Percentiles rank a stretch among this genome's conserved stretches.
Conservation (phyloP, 2,888 invertebrate genomes). For the Nysson spinosus region DNA sequence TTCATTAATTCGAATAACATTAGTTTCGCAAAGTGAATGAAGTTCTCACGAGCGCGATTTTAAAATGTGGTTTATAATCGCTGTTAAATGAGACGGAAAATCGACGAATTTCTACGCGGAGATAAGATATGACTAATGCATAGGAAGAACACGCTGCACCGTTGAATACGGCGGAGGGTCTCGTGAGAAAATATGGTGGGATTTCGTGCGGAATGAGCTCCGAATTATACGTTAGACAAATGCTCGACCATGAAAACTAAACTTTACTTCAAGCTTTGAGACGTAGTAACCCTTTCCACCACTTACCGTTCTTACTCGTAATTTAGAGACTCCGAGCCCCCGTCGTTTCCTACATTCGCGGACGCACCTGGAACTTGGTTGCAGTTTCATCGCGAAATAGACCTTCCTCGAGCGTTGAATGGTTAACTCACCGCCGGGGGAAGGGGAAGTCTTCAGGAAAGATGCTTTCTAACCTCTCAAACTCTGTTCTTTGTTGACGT, state of each 20-base stretch:
- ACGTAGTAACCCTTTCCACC: slow-evolving; percentile 54
- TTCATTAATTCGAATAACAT: neutral
- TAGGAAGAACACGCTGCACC: neutral
- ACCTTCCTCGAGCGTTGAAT: slow-evolving; percentile 17
- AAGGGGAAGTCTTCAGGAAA: no score
- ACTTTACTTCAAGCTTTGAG: slow-evolving; percentile 65
- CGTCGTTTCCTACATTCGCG: neutral
- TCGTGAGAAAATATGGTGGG: slow-evolving; percentile 56
- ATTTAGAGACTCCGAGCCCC: slow-evolving; percentile 24
- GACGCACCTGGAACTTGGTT: slow-evolving; percentile 2
- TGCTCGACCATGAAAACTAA: slow-evolving; percentile 67
- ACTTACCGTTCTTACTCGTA: slow-evolving; percentile 50
- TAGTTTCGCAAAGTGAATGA: neutral
- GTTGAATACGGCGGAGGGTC: neutral
- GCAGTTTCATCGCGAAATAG: slow-evolving; percentile 21
- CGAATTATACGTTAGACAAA: slow-evolving; percentile 69
- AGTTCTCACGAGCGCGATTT: neutral
- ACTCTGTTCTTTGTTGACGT: no score
- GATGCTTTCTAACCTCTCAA: no score
- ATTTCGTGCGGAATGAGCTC: slow-evolving; percentile 64
- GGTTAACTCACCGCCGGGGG: neutral
- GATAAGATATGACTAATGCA: neutral
- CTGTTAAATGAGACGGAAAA: neutral
- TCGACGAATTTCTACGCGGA: neutral
- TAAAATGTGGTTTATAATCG: no score